A percentile compares a stretch with the other conserved stretches of the same genome.
Evolutionary conservation across 2,797 vertebrate species (phyloP).

Genomic region (Pyrocephalus nanus): DNA sequence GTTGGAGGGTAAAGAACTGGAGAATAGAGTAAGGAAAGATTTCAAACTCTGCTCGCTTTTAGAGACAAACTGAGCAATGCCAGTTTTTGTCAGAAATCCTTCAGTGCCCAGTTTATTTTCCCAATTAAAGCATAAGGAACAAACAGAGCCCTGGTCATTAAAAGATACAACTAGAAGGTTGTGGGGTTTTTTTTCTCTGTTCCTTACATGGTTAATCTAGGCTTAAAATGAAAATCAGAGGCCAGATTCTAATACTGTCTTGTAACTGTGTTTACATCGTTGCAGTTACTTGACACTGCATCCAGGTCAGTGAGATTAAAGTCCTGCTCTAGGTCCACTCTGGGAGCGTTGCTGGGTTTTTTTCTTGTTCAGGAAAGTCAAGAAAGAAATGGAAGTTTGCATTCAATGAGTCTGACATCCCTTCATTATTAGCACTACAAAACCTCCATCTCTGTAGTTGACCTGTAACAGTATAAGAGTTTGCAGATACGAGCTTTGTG

Average conservation of each 20-base stretch:
- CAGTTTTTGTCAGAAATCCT: background rate
- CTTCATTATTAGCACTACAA: background rate
- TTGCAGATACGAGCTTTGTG: background rate
- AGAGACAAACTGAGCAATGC: background rate
- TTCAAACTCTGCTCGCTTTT: background rate
- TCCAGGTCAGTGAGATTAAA: background rate
- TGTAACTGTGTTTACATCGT: background rate
- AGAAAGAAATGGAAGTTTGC: background rate
- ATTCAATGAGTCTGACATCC: background rate
- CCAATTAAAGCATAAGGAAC: background rate
- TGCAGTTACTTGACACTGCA: background rate
- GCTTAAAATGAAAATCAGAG: background rate
- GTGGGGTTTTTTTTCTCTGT: background rate
- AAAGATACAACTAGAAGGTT: background rate
- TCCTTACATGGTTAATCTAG: background rate
- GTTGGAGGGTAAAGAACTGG: background rate
- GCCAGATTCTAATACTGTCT: background rate
- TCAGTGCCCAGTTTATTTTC: rapidly evolving
- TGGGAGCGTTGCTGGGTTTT: rapidly evolving
- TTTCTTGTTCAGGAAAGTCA: background rate
- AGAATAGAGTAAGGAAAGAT: background rate
- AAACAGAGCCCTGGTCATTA: background rate
- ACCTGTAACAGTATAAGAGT: background rate
- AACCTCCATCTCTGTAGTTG: background rate
- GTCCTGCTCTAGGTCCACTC: background rate